Percentiles rank a stretch among this genome's conserved stretches.
These are phyloP conservation scores for Lottia gigantea DNA, from an alignment of 2,888 invertebrate genomes.

Conservation along the genomic window DNA sequence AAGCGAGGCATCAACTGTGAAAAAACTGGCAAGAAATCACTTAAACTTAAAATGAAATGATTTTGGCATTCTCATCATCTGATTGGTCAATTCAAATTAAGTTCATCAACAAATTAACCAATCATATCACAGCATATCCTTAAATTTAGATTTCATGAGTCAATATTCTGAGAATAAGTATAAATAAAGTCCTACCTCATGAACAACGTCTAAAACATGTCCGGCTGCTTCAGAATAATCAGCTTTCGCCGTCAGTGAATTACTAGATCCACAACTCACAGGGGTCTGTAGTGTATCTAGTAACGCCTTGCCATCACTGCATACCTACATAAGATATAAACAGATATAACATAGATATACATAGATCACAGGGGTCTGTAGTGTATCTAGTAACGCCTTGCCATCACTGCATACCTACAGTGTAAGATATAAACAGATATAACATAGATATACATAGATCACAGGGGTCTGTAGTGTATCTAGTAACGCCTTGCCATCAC, in stretches of 20 bases:
- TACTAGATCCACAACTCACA: slow-evolving; percentile 62
- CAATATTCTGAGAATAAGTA: no score
- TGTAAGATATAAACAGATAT: slow-evolving; percentile 17
- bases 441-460: slow-evolving; percentile 47
- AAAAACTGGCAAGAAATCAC: no score
- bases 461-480: slow-evolving; percentile 69
- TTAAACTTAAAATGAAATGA: no score
- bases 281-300: slow-evolving; percentile 70
- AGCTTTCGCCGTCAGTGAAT: slow-evolving; percentile 71
- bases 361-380: slow-evolving; percentile 68
- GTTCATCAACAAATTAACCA: no score
- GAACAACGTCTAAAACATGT: slow-evolving; percentile 94
- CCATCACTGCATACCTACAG: slow-evolving; percentile 70
- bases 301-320: slow-evolving; percentile 70
- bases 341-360: slow-evolving; percentile 33
- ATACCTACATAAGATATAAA: slow-evolving; percentile 61
- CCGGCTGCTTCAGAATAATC: slow-evolving; percentile 96
- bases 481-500: slow-evolving; percentile 70
- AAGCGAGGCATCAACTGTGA: no score
- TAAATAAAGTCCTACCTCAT: slow-evolving; percentile 75
- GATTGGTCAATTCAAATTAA: no score
- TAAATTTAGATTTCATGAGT: no score
- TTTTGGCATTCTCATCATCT: no score
- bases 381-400: slow-evolving; percentile 69
- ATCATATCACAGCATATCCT: no score